Conservation (phyloP, 1,140 invertebrate species). For the Cylas formicarius region DNA sequence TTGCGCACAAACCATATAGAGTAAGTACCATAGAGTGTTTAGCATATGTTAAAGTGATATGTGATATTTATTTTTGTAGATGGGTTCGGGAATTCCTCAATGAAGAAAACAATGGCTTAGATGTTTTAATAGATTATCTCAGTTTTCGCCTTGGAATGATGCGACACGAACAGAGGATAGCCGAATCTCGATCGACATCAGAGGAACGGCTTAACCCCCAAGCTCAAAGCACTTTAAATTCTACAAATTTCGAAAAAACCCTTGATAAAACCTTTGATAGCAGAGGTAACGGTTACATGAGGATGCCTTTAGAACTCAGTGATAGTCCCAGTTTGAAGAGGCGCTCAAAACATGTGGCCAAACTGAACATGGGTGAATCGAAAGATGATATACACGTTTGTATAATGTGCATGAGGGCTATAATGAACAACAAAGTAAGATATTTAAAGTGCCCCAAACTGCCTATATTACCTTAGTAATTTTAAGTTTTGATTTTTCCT, state of each 20-base stretch:
- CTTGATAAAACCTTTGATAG: constrained; percentile 21
- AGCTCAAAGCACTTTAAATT: constrained; percentile 20
- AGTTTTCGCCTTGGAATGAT: constrained; percentile 90
- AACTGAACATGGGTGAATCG: constrained; percentile 94
- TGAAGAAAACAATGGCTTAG: constrained; percentile 90
- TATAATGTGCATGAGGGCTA: constrained; percentile 97
- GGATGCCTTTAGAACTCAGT: constrained; percentile 54
- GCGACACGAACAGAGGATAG: constrained; percentile 74
- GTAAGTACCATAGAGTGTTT: constrained; percentile 54
- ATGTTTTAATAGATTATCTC: constrained; percentile 95
- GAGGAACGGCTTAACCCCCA: constrained; percentile 53
- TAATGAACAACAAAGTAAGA: constrained; percentile 98
- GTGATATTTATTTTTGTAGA: constrained; percentile 45
- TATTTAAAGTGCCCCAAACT: no score
- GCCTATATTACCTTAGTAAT: no score
- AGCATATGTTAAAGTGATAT: neutral
- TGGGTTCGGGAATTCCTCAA: constrained; percentile 98
- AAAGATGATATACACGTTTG: constrained; percentile 99
- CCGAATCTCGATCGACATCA: constrained; percentile 63
- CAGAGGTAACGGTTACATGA: constrained; percentile 47
- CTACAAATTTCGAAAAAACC: constrained; percentile 16
- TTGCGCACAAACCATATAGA: constrained; percentile 98
- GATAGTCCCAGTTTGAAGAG: constrained; percentile 65
- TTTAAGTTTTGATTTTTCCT: no score
- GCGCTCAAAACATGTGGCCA: constrained; percentile 75